Percentiles rank a stretch among this genome's conserved stretches.
These are phyloP conservation scores for Scatophagus argus DNA, from an alignment of 2,113 vertebrate genomes.

Conservation along the genomic window DNA sequence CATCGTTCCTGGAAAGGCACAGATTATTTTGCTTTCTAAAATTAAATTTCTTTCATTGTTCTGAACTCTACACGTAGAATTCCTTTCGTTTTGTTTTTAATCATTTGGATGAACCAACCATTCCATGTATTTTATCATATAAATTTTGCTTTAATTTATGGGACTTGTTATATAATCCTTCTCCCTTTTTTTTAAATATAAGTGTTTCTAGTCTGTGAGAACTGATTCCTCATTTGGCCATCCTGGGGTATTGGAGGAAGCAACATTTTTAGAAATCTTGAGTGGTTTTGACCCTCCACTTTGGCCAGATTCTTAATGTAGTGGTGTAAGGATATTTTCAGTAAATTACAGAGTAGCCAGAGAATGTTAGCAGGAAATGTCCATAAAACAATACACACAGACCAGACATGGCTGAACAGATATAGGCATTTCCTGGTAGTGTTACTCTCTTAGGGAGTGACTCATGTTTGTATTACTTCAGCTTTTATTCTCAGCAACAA, in stretches of 20 bases:
- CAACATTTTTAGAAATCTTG: constrained; percentile 73
- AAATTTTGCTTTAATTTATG: neutral
- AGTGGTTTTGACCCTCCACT: constrained; percentile 66
- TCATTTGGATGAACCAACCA: neutral
- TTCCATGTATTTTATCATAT: neutral
- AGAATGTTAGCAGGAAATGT: constrained; percentile 80
- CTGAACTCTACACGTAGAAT: neutral
- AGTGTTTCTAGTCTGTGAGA: constrained; percentile 56
- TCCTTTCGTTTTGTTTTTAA: neutral
- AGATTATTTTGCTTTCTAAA: neutral
- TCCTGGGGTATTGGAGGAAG: constrained; percentile 56
- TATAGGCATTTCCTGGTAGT: constrained; percentile 69
- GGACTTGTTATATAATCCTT: neutral
- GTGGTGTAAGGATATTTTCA: constrained; percentile 73
- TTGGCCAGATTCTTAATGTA: constrained; percentile 51
- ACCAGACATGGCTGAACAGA: constrained; percentile 48
- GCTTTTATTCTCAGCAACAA: constrained; percentile 41
- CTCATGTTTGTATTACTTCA: constrained; percentile 47
- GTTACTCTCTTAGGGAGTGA: constrained; percentile 40
- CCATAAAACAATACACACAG: constrained; percentile 70
- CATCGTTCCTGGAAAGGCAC: neutral
- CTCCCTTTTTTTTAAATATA: neutral
- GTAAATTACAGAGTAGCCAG: constrained; percentile 76
- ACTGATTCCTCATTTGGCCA: constrained; percentile 53
- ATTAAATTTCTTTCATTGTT: neutral